These are phyloP conservation scores for Erpobdella octoculata DNA, from an alignment of 2,888 invertebrate genomes.

Conservation along the genomic window DNA sequence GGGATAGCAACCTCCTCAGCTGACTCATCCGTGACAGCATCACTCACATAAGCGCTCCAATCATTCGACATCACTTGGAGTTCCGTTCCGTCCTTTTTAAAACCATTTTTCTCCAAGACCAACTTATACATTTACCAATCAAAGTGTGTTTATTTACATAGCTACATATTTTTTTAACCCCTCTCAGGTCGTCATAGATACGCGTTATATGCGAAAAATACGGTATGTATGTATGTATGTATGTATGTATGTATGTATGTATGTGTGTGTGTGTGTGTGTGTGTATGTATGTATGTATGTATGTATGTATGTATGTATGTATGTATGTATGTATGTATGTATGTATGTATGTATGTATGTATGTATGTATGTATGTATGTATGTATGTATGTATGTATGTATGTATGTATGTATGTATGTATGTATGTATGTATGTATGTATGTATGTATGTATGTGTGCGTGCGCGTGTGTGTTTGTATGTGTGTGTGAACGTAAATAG, in stretches of 20 bases:
- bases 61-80: too few species aligned
- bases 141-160: too few species aligned
- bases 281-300: neutral
- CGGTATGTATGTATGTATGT: too few species aligned
- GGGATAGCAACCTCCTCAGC: too few species aligned
- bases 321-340: neutral
- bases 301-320: neutral
- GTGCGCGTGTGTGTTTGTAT: neutral
- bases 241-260: neutral
- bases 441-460: neutral
- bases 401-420: neutral
- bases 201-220: too few species aligned
- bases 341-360: neutral
- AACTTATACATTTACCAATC: too few species aligned
- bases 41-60: too few species aligned
- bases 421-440: neutral
- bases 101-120: too few species aligned
- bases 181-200: too few species aligned
- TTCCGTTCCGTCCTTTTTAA: too few species aligned
- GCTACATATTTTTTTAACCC: too few species aligned
- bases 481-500: neutral
- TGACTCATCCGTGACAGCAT: too few species aligned
- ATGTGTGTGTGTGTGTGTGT: neutral
- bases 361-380: neutral
- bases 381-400: slow-evolving; percentile 4